phyloP scores from a whole-genome alignment of 2,797 vertebrate species.

The Silurus aristotelis region DNA sequence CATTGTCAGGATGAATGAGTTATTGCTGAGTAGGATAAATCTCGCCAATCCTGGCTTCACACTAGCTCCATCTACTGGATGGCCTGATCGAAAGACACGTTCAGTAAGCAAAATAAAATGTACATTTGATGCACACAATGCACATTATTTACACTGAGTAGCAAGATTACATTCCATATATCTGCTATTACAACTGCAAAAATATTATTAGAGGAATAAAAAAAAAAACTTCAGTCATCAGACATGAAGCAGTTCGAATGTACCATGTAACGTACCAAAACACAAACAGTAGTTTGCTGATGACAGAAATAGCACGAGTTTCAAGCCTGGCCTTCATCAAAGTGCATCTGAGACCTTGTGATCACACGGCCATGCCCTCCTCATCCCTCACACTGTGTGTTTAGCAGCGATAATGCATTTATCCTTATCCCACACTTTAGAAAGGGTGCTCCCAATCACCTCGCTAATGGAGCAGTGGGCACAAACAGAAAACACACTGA shows the following conservation, averaged over 20 bases:
- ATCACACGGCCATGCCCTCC: constrained; percentile 29
- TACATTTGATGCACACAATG: neutral
- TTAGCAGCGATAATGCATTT: constrained; percentile 53
- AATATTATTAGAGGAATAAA: too few species aligned
- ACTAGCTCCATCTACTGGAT: constrained; percentile 50
- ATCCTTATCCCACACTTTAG: constrained; percentile 49
- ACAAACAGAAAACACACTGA: constrained; percentile 35
- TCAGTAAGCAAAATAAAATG: neutral
- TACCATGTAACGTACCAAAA: neutral
- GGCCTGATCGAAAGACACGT: constrained; percentile 42
- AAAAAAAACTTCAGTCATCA: neutral
- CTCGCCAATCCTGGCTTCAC: constrained; percentile 41
- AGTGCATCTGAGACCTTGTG: constrained; percentile 32
- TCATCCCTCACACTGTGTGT: constrained; percentile 42
- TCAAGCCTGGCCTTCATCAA: constrained; percentile 35
- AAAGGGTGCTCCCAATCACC: constrained; percentile 52
- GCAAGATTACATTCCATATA: neutral
- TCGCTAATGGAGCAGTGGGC: constrained; percentile 49
- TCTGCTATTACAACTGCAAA: too few species aligned
- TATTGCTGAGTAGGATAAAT: constrained; percentile 49
- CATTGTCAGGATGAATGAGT: constrained; percentile 51
- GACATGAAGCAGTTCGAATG: neutral
- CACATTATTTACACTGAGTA: neutral
- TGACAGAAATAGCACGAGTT: constrained; percentile 28
- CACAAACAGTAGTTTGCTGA: constrained; percentile 18